A percentile compares a stretch with the other conserved stretches of the same genome.
Conservation (phyloP, 2,888 invertebrate genomes). For the Macrosiphum euphorbiae region DNA sequence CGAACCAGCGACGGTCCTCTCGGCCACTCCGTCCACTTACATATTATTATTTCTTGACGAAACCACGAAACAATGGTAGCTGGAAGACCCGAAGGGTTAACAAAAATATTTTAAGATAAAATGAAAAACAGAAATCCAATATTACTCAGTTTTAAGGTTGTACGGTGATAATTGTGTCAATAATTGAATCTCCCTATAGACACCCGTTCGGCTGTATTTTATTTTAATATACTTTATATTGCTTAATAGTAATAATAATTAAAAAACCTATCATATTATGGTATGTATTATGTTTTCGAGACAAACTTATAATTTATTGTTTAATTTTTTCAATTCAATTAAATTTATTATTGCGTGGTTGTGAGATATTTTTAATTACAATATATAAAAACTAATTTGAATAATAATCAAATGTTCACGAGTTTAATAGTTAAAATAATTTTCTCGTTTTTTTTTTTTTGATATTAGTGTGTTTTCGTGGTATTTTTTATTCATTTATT, state of each 20-base stretch:
- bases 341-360: neutral
- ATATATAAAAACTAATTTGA: neutral
- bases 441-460: neutral
- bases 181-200: neutral
- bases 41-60: too few relatives aligned
- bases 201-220: neutral
- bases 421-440: neutral
- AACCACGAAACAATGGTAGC: too few relatives aligned
- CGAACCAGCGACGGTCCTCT: too few relatives aligned
- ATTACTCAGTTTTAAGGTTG: too few relatives aligned
- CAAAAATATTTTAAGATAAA: too few relatives aligned
- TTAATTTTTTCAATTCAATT: neutral
- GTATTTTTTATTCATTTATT: neutral
- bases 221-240: neutral
- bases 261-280: neutral
- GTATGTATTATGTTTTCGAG: neutral
- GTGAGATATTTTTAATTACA: slow-evolving; percentile 2
- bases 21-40: too few relatives aligned
- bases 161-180: too few relatives aligned
- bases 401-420: neutral
- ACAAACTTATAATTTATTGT: neutral
- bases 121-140: too few relatives aligned
- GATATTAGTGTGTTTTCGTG: neutral
- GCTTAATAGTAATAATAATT: neutral
- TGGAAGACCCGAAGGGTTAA: too few relatives aligned